These are phyloP conservation scores for Uria aalge DNA, from an alignment of 2,113 vertebrate species.

Conservation along the genomic window DNA sequence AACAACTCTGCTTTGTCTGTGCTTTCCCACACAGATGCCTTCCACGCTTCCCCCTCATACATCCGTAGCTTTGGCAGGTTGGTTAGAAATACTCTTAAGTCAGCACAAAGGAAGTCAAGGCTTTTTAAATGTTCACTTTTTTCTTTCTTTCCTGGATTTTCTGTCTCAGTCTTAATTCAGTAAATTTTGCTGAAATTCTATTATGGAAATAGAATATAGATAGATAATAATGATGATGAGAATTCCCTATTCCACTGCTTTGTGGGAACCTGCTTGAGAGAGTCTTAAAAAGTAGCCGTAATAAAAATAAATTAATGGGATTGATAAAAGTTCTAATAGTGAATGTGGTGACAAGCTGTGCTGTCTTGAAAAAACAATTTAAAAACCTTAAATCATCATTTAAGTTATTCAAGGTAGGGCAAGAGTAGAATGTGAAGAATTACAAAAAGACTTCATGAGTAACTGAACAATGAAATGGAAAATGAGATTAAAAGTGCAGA, in stretches of 20 bases:
- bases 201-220: neutral
- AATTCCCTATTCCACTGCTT: neutral
- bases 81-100: neutral
- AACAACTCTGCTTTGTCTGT: neutral
- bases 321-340: neutral
- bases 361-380: neutral
- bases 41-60: neutral
- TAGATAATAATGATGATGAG: neutral
- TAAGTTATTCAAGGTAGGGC: neutral
- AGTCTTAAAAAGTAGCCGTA: neutral
- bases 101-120: neutral
- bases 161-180: neutral
- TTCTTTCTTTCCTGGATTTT: neutral
- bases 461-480: neutral
- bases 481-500: neutral
- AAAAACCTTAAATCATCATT: neutral
- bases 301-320: neutral
- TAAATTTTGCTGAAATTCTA: neutral
- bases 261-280: neutral
- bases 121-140: neutral
- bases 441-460: neutral
- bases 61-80: neutral
- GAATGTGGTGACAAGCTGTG: neutral
- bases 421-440: neutral
- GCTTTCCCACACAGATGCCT: neutral